Conservation (phyloP, 2,113 vertebrate species). For the Leuciscus idus region DNA sequence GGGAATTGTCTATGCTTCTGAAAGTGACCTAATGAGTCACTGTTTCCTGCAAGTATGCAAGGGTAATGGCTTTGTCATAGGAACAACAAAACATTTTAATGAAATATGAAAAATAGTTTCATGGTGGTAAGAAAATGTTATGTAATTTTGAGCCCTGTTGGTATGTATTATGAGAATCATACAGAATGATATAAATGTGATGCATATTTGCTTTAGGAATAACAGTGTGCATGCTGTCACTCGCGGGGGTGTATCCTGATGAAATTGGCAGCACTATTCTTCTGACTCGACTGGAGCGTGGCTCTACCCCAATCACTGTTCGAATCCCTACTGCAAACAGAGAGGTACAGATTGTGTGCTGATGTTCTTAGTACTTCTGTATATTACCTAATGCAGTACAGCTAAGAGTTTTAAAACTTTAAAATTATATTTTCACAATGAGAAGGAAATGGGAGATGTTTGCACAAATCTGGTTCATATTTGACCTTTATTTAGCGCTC, state of each 20-base stretch:
- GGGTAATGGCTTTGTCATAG: neutral
- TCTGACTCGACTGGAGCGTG: slow-evolving; percentile 82
- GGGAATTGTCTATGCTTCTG: neutral
- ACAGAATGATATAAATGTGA: neutral
- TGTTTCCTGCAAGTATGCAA: neutral
- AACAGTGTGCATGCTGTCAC: slow-evolving; percentile 82
- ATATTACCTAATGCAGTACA: neutral
- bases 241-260: slow-evolving; percentile 73
- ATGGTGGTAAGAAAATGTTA: neutral
- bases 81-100: neutral
- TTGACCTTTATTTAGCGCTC: slow-evolving; percentile 30
- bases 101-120: neutral
- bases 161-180: neutral
- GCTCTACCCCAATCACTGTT: slow-evolving; percentile 75
- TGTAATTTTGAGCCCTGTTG: neutral
- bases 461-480: neutral
- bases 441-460: neutral
- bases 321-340: slow-evolving; percentile 76
- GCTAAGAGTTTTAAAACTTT: neutral
- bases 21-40: neutral
- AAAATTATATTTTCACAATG: neutral
- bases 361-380: neutral
- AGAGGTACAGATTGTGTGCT: slow-evolving; percentile 70
- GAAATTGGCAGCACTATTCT: slow-evolving; percentile 77
- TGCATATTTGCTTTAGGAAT: slow-evolving; percentile 72